These are phyloP conservation scores for Chlorops oryzae DNA, from an alignment of 1,140 invertebrate genomes.

Conservation along the genomic window DNA sequence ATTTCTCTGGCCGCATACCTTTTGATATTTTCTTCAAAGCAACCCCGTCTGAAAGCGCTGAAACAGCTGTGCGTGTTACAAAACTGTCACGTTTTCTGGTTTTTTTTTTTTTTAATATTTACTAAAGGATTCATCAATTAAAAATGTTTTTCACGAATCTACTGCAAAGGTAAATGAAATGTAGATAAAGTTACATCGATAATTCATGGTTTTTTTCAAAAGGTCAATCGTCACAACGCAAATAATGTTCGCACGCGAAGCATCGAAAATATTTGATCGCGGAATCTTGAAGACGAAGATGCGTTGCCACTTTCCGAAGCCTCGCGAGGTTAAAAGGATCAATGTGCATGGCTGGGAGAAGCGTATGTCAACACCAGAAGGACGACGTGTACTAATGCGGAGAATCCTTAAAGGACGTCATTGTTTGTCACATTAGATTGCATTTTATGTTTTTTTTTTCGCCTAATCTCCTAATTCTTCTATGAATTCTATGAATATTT, in stretches of 20 bases:
- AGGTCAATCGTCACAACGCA: conserved; percentile 26
- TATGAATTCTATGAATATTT: no score
- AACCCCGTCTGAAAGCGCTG: no score
- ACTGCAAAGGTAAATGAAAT: conserved; percentile 25
- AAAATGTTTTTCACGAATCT: conserved; percentile 20
- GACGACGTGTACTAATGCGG: conserved; percentile 64
- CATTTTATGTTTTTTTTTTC: no score
- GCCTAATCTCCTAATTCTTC: no score
- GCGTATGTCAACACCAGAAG: conserved; percentile 61
- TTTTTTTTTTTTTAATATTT: background rate
- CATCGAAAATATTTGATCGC: conserved; percentile 35
- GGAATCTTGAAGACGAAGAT: conserved; percentile 47
- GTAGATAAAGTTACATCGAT: background rate
- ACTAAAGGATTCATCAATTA: no score
- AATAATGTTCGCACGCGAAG: conserved; percentile 28
- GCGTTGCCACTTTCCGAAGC: conserved; percentile 64
- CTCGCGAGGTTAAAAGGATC: conserved; percentile 64
- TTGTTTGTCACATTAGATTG: conserved; percentile 65
- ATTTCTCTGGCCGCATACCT: no score
- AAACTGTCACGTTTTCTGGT: background rate
- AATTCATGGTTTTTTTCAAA: conserved; percentile 14
- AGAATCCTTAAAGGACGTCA: conserved; percentile 67
- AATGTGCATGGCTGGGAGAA: conserved; percentile 62
- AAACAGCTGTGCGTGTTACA: no score
- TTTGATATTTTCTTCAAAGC: no score